Percentiles rank a stretch among this genome's conserved stretches.
These are phyloP conservation scores for Tachysurus fulvidraco DNA, from an alignment of 2,113 vertebrate species.

Conservation along the genomic window DNA sequence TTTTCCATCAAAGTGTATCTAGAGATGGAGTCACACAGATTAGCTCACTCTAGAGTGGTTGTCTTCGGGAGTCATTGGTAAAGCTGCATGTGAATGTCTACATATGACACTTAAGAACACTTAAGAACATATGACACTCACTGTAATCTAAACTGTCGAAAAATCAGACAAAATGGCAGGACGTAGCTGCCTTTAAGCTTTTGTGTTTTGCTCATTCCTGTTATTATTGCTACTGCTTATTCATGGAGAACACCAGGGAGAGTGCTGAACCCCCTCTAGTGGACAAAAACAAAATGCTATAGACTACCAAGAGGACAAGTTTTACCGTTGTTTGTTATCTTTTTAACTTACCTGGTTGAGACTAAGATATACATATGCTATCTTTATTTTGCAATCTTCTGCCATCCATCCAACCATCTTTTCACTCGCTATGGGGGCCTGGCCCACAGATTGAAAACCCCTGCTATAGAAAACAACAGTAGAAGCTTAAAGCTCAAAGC, in stretches of 20 bases:
- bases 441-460: slow-evolving; percentile 5
- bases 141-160: neutral
- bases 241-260: neutral
- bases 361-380: neutral
- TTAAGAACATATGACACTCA: slow-evolving; percentile 1
- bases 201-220: neutral
- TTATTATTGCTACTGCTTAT: neutral
- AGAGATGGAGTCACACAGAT: neutral
- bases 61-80: neutral
- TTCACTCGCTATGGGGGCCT: neutral
- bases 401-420: neutral
- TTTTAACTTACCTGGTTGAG: too few species aligned
- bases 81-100: neutral
- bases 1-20: neutral
- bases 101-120: neutral
- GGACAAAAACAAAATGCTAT: neutral
- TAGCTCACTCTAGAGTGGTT: neutral
- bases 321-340: neutral
- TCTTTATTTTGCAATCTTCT: neutral
- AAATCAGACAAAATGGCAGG: neutral
- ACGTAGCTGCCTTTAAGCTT: neutral
- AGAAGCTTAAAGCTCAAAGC: slow-evolving; percentile 20
- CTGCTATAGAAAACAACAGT: neutral
- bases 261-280: neutral
- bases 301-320: neutral